Base-by-base conservation (phyloP, 2,113 vertebrate species). In the Caranx ignobilis region DNA sequence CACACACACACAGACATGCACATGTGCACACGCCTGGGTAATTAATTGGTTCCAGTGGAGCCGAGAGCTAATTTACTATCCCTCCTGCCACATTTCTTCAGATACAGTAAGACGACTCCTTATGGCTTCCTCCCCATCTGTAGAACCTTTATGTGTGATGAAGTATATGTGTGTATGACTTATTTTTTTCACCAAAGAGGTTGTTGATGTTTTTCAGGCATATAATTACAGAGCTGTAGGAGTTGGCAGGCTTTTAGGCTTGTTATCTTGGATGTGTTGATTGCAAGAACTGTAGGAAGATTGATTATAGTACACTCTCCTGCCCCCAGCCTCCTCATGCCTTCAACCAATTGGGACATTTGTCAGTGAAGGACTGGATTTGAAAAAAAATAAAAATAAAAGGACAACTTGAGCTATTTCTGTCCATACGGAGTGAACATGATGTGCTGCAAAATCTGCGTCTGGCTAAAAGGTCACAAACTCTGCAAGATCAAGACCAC, bases 11-110 rank as follows among this genome's bases (percentile, higher is more conserved):
- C 31, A 79, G 35, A 81, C 50, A 71, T 54, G 37, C 74, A 74
- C 77, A 63, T 35, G 54, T n/a, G n/a, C 79, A 70, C 82, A 77
- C 54, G 26, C 67, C 21, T 7, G n/a, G 65, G 71, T 93, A 91
- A 95, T 95, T 95, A 95, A 95, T 95, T 94, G 92, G 93, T 92
- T 94, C 91, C 93, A 93, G 63, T 87, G 91, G 91, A 93, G 88
- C 92, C 57, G 15, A 87, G 88, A 87, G 81, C 88, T 92, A 94
- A 94, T 94, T 93, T 93, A 91, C 87, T 78, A 84, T 86, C 75
- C 83, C 77, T 86, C 89, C 81, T 79, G 89, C 86, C 80, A 84
- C 85, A 88, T 89, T 81, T 92, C 82, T 88, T 86, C 78, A 69
- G 79, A 86, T 72, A 79, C 64, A 54, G 77, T 82, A 78, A 82